A percentile compares a stretch with the other conserved stretches of the same genome.
These are phyloP conservation scores for Lycopodina hypogea DNA, from an alignment of 37 sponge, comb jelly and placozoan genomes.

Conservation along the genomic window DNA sequence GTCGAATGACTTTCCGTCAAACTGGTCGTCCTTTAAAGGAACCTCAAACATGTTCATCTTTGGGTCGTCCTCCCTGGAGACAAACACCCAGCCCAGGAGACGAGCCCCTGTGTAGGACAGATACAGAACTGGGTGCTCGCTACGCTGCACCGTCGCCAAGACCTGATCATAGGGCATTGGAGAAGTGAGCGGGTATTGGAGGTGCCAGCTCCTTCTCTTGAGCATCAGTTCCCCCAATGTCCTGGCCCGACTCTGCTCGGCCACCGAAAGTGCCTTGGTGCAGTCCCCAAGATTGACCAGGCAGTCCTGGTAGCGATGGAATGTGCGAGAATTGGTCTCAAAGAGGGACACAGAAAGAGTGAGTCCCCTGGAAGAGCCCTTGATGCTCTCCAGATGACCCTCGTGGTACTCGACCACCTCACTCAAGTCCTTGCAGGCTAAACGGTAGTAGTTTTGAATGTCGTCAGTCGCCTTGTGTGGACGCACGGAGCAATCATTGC, in stretches of 20 bases:
- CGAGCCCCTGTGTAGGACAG: slow-evolving; percentile 63
- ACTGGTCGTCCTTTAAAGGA: slow-evolving; percentile 41
- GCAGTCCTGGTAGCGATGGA: slow-evolving; percentile 58
- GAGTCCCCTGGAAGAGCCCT: slow-evolving; percentile 43
- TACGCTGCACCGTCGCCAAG: slow-evolving; percentile 8
- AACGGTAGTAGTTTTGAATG: slow-evolving; percentile 24
- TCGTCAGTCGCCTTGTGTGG: not conserved
- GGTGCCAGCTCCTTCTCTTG: slow-evolving; percentile 11
- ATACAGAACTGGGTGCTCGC: slow-evolving; percentile 38
- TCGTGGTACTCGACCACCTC: slow-evolving; percentile 41
- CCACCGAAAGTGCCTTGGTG: slow-evolving; percentile 39
- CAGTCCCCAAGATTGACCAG: slow-evolving; percentile 30
- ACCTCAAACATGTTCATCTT: slow-evolving; percentile 42
- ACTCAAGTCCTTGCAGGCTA: slow-evolving; percentile 33
- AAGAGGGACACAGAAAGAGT: slow-evolving; percentile 58
- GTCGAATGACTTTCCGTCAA: slow-evolving; percentile 60
- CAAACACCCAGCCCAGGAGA: slow-evolving; percentile 59
- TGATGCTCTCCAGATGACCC: slow-evolving; percentile 38
- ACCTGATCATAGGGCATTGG: slow-evolving; percentile 37
- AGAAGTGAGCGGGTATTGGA: slow-evolving; percentile 4
- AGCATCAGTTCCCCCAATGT: slow-evolving; percentile 74
- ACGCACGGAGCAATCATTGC: not conserved
- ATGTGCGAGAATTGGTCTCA: slow-evolving; percentile 63
- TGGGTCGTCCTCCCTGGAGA: slow-evolving; percentile 14
- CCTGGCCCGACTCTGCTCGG: slow-evolving; percentile 62